Base-by-base conservation (phyloP, 2,888 invertebrate species). In the Himalopsyche japonica region DNA sequence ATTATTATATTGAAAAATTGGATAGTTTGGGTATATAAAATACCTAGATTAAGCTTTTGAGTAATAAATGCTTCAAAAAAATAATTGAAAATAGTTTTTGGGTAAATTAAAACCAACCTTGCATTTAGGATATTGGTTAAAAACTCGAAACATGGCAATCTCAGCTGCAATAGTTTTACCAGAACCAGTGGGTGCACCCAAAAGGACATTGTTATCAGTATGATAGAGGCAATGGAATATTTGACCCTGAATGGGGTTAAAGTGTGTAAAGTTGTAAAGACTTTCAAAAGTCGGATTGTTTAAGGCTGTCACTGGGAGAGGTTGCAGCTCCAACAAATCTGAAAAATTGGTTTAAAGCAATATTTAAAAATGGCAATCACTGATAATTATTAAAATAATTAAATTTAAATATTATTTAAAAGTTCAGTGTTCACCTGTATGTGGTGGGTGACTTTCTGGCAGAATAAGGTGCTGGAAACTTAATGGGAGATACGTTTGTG, bases 151-250 rank as follows among this genome's bases (percentile, higher is more conserved):
- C 92, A 99, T 98, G 70, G 99, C 99, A 34, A 99, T 94, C 91
- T 99, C 99, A 0, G 99, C 99, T 0, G 97, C 98, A 78, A 99
- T 97, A 0, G 99, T 99, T 93, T 99, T 99, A 49, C 99, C 99
- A 0, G 98, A 98, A 0, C 98, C 98, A 0, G 98, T 99, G 0
- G 98, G 98, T 0, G 99, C 99, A 0, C 98, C 98, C 6, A 99
- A 92, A 32, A 99, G 91, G 8, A 98, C 96, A 89, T 99, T 99
- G 88, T 95, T 94, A 88, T 99, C 98, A 0, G 98, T 98, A 89
- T 99, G 97, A 90, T 98, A 99, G 7, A 99, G 92, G 78, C 97
- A 96, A 90, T 99, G 98, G 90, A 99, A 99, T 87, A 99, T 96
- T 92, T 99, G 99, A 0, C 98, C 98, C 91, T 99, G 99, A 87